phyloP scores from a whole-genome alignment of 2,113 vertebrate genomes.

The Taurulus bubalis region DNA sequence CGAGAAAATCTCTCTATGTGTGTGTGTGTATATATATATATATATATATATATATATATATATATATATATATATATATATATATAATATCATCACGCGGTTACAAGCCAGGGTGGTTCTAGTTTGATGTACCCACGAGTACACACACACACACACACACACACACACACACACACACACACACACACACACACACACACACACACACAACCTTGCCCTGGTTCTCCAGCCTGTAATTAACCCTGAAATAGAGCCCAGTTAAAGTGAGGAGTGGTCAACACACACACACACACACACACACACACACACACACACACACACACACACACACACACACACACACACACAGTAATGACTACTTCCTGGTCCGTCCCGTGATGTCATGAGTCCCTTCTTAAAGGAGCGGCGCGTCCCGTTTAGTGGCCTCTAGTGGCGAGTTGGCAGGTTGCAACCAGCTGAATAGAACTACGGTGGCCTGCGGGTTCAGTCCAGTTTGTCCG shows the following conservation, averaged over 20 bases:
- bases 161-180: constrained; percentile 22
- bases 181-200: constrained; percentile 23
- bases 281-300: constrained; percentile 25
- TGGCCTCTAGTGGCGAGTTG: not conserved
- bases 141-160: constrained; percentile 11
- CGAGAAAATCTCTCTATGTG: not conserved
- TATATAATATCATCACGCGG: no score
- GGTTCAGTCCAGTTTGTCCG: not conserved
- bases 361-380: no score
- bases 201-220: constrained; percentile 47
- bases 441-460: not conserved
- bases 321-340: constrained; percentile 16
- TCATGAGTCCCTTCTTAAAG: not conserved
- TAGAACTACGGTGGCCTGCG: not conserved
- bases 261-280: constrained; percentile 47
- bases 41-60: no score
- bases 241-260: constrained; percentile 44
- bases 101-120: no score
- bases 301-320: constrained; percentile 21
- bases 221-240: constrained; percentile 64
- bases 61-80: no score
- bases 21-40: no score
- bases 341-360: no score
- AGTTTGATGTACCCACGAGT: no score
- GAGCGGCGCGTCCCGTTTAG: not conserved